These are phyloP conservation scores for Ptilorrhoa leucosticta DNA, from an alignment of 2,113 vertebrate genomes.

Conservation along the genomic window DNA sequence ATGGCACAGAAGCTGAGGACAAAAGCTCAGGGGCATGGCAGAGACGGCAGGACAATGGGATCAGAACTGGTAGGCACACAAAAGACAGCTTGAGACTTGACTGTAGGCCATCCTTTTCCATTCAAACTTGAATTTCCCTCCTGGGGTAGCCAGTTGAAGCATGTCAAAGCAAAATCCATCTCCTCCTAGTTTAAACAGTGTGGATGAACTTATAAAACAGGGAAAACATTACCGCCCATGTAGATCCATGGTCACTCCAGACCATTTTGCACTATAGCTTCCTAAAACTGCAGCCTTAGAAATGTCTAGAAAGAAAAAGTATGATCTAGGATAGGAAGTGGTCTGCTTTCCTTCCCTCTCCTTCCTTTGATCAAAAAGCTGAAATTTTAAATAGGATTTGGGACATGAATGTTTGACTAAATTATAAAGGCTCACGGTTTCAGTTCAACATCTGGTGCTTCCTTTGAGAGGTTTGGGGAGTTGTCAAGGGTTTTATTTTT, in stretches of 20 bases:
- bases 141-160: not conserved
- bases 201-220: not conserved
- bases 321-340: not conserved
- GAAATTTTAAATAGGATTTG: not conserved
- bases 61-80: not conserved
- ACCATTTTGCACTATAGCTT: not conserved
- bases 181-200: not conserved
- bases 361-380: not conserved
- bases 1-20: not conserved
- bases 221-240: not conserved
- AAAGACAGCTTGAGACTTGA: not conserved
- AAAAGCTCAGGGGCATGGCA: not conserved
- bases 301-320: not conserved
- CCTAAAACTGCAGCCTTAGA: not conserved
- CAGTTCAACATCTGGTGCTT: constrained; percentile 25
- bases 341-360: not conserved
- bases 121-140: not conserved
- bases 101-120: not conserved
- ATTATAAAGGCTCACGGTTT: not conserved
- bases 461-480: constrained; percentile 7
- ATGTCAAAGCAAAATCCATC: not conserved
- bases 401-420: not conserved
- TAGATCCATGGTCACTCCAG: not conserved
- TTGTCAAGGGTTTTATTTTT: constrained; percentile 16
- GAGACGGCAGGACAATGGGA: not conserved